phyloP scores from a whole-genome alignment of 2,888 invertebrate species.

The Acanthosepion lycidas region DNA sequence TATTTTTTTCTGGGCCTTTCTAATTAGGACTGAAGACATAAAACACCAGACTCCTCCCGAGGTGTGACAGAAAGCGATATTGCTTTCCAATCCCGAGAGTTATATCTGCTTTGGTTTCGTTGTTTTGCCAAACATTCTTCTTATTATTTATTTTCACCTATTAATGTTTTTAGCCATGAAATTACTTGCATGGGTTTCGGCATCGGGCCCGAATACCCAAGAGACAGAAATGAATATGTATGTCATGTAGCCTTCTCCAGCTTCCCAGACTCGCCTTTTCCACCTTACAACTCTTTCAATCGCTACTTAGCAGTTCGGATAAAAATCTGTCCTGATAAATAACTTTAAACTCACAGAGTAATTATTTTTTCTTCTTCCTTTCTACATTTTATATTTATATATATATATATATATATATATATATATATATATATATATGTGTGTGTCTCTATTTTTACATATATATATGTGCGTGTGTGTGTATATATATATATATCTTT shows the following conservation, averaged over 20 bases:
- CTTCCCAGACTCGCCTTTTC: neutral
- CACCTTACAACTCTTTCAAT: neutral
- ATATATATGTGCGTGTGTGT: no score
- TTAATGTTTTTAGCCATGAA: constrained; percentile 33
- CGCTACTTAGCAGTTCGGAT: neutral
- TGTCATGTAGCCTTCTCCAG: neutral
- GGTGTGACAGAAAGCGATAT: constrained; percentile 33
- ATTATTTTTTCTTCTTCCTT: neutral
- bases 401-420: no score
- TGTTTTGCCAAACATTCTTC: neutral
- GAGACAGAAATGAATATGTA: neutral
- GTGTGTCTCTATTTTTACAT: no score
- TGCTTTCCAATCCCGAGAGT: neutral
- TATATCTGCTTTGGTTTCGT: neutral
- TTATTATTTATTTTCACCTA: neutral
- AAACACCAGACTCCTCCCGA: constrained; percentile 6
- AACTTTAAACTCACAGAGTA: neutral
- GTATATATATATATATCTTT: no score
- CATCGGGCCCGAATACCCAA: neutral
- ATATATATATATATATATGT: no score
- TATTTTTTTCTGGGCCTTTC: neutral
- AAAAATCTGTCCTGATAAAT: neutral
- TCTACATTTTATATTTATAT: no score
- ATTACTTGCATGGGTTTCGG: constrained; percentile 4
- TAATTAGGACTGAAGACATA: neutral